Conservation (phyloP, 2,113 vertebrate genomes). For the Microtus pennsylvanicus region DNA sequence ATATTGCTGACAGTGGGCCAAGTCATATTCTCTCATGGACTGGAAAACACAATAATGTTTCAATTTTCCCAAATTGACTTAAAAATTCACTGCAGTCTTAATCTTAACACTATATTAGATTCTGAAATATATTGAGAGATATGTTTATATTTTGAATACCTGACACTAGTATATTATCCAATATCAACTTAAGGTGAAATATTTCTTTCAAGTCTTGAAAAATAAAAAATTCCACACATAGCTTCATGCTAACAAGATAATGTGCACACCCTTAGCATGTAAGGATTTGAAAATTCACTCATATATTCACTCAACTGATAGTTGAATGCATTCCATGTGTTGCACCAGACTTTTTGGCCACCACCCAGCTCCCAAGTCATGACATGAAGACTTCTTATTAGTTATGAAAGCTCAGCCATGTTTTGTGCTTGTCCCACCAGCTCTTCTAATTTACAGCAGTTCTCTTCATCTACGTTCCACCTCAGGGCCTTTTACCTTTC, state of each 20-base stretch:
- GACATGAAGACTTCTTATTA: not conserved
- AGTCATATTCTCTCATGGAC: not conserved
- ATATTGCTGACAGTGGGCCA: not conserved
- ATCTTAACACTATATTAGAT: not conserved
- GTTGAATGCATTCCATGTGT: not conserved
- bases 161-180: not conserved
- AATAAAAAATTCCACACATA: constrained; percentile 6
- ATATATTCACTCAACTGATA: not conserved
- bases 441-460: not conserved
- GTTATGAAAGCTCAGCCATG: too few relatives aligned
- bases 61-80: not conserved
- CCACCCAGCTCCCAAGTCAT: not conserved
- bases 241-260: not conserved
- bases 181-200: constrained; percentile 31
- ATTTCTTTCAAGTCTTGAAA: constrained; percentile 40
- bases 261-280: not conserved
- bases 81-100: not conserved
- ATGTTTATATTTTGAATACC: not conserved
- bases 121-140: not conserved
- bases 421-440: not conserved
- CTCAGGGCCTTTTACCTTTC: not conserved
- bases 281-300: constrained; percentile 22
- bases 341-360: not conserved
- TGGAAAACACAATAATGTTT: not conserved
- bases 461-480: not conserved